These are phyloP conservation scores for Hippoglossus stenolepis DNA, from an alignment of 2,113 vertebrate genomes.

Conservation along the genomic window DNA sequence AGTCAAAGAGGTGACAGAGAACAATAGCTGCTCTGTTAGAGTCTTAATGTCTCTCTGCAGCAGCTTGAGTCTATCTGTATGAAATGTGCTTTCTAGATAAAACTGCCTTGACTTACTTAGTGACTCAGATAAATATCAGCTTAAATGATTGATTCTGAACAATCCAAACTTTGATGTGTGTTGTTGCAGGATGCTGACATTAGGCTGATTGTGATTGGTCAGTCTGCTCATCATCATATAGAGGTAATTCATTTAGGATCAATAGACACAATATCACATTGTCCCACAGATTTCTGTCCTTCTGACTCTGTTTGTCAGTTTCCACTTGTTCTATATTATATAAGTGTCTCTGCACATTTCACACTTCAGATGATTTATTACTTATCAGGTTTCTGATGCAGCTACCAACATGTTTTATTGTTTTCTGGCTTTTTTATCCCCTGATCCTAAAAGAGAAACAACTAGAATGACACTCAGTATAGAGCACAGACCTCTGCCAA, in stretches of 20 bases:
- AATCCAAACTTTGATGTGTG: constrained; percentile 1
- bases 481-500: too few relatives aligned
- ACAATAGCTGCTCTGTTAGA: too few relatives aligned
- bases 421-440: background rate
- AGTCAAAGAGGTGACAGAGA: too few relatives aligned
- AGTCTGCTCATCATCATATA: constrained; percentile 90
- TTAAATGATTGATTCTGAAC: background rate
- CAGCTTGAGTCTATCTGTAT: too few relatives aligned
- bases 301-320: constrained; percentile 1
- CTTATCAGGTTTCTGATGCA: background rate
- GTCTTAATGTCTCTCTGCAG: too few relatives aligned
- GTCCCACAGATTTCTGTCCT: background rate
- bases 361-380: background rate
- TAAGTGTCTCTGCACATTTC: too few relatives aligned
- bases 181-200: constrained; percentile 86
- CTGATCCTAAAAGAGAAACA: background rate
- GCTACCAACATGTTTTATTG: background rate
- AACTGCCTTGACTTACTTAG: too few relatives aligned
- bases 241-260: constrained; percentile 79
- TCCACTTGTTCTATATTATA: too few relatives aligned
- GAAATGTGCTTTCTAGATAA: too few relatives aligned
- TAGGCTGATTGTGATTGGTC: constrained; percentile 92
- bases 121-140: too few relatives aligned
- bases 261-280: background rate
- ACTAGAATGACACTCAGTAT: too few relatives aligned